Conservation (phyloP, 2,888 invertebrate genomes). For the Heliconius sara region DNA sequence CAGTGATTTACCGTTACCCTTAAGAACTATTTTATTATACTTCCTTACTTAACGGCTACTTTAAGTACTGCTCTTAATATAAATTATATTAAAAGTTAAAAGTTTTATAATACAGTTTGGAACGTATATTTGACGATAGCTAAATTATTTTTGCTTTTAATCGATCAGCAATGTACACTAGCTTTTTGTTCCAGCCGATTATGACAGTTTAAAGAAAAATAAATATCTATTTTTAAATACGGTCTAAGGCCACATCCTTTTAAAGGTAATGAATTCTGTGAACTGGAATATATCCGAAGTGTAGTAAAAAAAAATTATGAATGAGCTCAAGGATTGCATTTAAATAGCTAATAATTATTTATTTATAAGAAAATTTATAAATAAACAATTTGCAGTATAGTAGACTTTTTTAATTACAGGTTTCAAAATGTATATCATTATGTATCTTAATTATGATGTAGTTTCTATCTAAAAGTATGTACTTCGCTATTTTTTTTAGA, state of each 20-base stretch:
- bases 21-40: constrained; percentile 1
- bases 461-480: neutral
- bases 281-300: constrained; percentile 11
- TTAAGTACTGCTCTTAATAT: neutral
- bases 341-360: neutral
- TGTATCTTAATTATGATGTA: neutral
- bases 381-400: neutral
- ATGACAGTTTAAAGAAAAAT: constrained; percentile 11
- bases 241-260: constrained; percentile 16
- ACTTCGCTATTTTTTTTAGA: too few relatives aligned
- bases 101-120: neutral
- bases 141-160: neutral
- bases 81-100: neutral
- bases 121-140: neutral
- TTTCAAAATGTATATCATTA: neutral
- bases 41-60: neutral
- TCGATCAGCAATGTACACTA: neutral
- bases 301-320: constrained; percentile 17
- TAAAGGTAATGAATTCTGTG: constrained; percentile 23
- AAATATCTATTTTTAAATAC: constrained; percentile 19
- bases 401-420: neutral
- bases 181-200: constrained; percentile 8
- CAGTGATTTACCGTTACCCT: constrained; percentile 50
- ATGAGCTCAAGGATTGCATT: constrained; percentile 28
- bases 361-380: neutral